Evolutionary conservation across 2,113 vertebrate species (phyloP).

Genomic region (Nansenia antarctica): DNA sequence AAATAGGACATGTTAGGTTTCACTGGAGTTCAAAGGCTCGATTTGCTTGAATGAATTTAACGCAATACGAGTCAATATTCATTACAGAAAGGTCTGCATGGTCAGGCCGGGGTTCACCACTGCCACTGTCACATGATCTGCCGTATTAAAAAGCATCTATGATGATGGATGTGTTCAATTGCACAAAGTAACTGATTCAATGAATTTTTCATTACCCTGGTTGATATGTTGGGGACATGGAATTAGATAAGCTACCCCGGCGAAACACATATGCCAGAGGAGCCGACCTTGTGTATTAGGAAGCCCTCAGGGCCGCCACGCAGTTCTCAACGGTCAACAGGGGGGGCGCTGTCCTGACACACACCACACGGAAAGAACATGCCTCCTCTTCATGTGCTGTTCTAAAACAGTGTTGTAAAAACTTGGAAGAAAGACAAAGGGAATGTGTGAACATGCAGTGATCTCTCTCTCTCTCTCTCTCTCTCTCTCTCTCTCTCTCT

Average conservation of each 20-base stretch:
- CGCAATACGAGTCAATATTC: conserved; percentile 53
- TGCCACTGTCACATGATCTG: conserved; percentile 27
- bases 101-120: conserved; percentile 14
- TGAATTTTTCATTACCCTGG: conserved; percentile 58
- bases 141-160: conserved; percentile 36
- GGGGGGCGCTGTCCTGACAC: too few species aligned
- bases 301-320: neutral
- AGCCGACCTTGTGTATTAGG: conserved; percentile 21
- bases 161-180: conserved; percentile 62
- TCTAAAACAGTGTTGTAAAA: too few species aligned
- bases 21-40: conserved; percentile 33
- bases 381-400: too few species aligned
- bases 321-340: too few species aligned
- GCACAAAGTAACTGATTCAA: conserved; percentile 55
- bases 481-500: too few species aligned
- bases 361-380: too few species aligned
- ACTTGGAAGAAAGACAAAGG: too few species aligned
- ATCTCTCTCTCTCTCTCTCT: too few species aligned
- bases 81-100: conserved; percentile 45
- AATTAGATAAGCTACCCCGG: conserved; percentile 42
- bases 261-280: conserved; percentile 20
- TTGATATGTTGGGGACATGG: conserved; percentile 46
- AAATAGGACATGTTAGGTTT: conserved; percentile 2
- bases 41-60: conserved; percentile 49
- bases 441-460: too few species aligned